Percentiles rank a stretch among this genome's conserved stretches.
These are phyloP conservation scores for Grus americana DNA, from an alignment of 2,113 vertebrate species.

Conservation along the genomic window DNA sequence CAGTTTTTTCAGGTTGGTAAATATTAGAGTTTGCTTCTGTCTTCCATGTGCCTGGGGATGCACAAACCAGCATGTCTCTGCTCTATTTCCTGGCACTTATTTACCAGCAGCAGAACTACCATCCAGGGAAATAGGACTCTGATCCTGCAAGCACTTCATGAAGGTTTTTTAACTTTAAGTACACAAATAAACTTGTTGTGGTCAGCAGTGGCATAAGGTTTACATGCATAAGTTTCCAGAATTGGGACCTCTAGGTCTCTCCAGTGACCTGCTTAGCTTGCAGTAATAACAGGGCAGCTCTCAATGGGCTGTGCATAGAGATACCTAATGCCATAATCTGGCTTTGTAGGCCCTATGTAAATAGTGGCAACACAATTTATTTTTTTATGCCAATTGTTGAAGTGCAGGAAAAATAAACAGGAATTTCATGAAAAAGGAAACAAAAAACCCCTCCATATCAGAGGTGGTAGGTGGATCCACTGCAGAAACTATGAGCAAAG, in stretches of 20 bases:
- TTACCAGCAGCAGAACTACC: slow-evolving; percentile 58
- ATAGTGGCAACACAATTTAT: neutral
- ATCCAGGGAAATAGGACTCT: slow-evolving; percentile 63
- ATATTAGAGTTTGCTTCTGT: slow-evolving; percentile 49
- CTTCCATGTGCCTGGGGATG: slow-evolving; percentile 43
- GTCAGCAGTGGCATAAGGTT: slow-evolving; percentile 57
- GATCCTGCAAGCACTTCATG: slow-evolving; percentile 59
- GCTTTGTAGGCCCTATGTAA: neutral
- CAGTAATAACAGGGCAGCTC: slow-evolving; percentile 39
- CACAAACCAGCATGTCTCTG: slow-evolving; percentile 58
- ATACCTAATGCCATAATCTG: neutral
- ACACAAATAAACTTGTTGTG: slow-evolving; percentile 63
- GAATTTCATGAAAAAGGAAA: neutral
- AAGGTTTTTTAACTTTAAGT: slow-evolving; percentile 67
- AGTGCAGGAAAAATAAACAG: neutral
- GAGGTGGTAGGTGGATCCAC: neutral
- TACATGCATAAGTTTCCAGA: slow-evolving; percentile 57
- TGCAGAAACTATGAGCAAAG: neutral
- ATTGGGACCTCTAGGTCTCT: slow-evolving; percentile 46
- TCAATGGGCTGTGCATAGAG: neutral
- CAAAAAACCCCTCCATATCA: accelerated
- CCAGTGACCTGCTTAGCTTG: slow-evolving; percentile 52
- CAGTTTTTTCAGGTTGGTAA: slow-evolving; percentile 40
- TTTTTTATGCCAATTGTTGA: neutral
- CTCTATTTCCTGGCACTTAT: slow-evolving; percentile 65